phyloP scores from a whole-genome alignment of 2,797 vertebrate species.

The Ctenopoma kingsleyae region DNA sequence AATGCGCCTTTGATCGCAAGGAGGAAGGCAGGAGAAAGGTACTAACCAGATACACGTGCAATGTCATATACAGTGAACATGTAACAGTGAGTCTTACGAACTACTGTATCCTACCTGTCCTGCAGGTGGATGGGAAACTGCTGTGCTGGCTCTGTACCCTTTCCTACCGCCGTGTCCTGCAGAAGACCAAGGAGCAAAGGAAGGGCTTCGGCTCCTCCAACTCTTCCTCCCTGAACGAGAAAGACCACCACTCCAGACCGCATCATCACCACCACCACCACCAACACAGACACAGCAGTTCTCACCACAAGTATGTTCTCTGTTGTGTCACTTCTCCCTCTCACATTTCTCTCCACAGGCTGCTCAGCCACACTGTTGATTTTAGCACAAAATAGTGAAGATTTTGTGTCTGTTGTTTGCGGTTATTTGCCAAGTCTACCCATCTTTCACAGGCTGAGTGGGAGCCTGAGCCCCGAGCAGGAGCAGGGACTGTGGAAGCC shows the following conservation, averaged over 20 bases:
- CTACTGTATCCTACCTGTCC: conserved; percentile 3
- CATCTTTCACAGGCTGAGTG: conserved; percentile 88
- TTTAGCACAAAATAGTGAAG: not conserved
- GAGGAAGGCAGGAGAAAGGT: conserved; percentile 98
- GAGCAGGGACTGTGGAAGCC: conserved; percentile 99
- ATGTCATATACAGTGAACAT: not conserved
- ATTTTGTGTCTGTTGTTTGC: conserved; percentile 1
- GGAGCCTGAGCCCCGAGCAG: conserved; percentile 96
- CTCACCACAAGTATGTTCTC: conserved; percentile 93
- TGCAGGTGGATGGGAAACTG: conserved; percentile 96
- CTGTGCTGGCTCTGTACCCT: conserved; percentile 98
- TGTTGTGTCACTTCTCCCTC: conserved; percentile 6
- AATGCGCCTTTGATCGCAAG: conserved; percentile 97
- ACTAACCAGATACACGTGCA: not conserved
- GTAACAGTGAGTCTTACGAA: not conserved
- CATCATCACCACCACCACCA: conserved; percentile 93
- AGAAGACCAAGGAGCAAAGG: conserved; percentile 99
- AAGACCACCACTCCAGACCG: conserved; percentile 94
- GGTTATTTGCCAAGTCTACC: conserved; percentile 6
- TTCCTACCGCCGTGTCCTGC: conserved; percentile 97
- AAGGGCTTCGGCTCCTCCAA: conserved; percentile 96
- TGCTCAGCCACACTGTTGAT: not conserved
- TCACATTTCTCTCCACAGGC: not conserved
- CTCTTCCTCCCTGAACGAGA: conserved; percentile 94
- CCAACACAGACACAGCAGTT: conserved; percentile 90